A percentile compares a stretch with the other conserved stretches of the same genome.
Conservation (phyloP, 2,113 vertebrate genomes). For the Zosterops hypoxanthus region DNA sequence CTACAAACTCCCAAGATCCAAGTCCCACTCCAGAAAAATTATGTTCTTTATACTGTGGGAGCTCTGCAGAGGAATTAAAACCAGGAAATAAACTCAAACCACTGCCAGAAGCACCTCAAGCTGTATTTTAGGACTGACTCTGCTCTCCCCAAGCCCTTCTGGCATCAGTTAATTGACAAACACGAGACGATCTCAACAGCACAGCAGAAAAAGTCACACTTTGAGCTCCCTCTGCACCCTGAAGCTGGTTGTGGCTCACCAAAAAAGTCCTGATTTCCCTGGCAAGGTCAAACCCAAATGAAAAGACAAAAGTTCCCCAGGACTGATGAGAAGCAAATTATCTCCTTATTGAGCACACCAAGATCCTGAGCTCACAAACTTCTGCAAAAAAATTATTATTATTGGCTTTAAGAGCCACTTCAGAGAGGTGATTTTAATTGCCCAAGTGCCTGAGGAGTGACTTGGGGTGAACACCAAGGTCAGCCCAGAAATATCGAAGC, state of each 20-base stretch:
- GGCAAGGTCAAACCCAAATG: not conserved
- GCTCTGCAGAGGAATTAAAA: not conserved
- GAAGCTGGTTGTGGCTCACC: not conserved
- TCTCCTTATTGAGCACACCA: not conserved
- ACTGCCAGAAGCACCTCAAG: not conserved
- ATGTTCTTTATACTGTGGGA: not conserved
- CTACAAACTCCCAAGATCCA: not conserved
- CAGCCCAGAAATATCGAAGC: not conserved
- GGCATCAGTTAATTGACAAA: not conserved
- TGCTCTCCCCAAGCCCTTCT: not conserved
- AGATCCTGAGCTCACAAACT: not conserved
- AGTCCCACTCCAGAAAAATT: not conserved
- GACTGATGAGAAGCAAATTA: not conserved
- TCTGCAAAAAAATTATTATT: not conserved
- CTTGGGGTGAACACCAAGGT: not conserved
- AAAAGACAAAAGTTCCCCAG: not conserved
- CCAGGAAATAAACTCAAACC: not conserved
- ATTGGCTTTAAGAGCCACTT: not conserved
- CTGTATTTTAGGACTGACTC: accelerated
- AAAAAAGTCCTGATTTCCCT: not conserved
- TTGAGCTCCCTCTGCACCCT: not conserved
- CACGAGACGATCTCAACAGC: accelerated
- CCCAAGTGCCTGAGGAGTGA: not conserved
- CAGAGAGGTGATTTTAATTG: not conserved
- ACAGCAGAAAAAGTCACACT: not conserved